Percentiles rank a stretch among this genome's conserved stretches.
phyloP scores from a whole-genome alignment of 2,888 invertebrate genomes.

The Neria commutata region DNA sequence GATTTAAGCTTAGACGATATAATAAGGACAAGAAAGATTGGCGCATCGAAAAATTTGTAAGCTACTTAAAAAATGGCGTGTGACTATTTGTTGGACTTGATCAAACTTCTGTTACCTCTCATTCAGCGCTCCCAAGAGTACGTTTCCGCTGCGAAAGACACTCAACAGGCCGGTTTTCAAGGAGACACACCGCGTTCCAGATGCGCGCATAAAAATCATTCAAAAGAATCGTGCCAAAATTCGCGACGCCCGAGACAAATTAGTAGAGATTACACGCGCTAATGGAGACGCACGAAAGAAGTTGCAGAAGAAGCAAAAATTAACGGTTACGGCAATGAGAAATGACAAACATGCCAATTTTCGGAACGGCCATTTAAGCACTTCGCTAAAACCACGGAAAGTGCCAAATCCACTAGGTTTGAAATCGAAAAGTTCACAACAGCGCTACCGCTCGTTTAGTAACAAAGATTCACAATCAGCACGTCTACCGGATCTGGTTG shows the following conservation, averaged over 20 bases:
- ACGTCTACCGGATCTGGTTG: constrained; percentile 36
- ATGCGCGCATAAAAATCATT: constrained; percentile 80
- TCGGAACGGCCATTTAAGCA: constrained; percentile 31
- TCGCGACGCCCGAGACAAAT: constrained; percentile 79
- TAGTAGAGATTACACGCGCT: constrained; percentile 76
- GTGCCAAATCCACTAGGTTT: too few relatives aligned
- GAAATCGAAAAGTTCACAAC: constrained; percentile 20
- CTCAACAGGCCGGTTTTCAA: constrained; percentile 36
- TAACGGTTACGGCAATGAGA: constrained; percentile 27
- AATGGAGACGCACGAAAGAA: constrained; percentile 76
- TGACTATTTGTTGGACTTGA: not conserved
- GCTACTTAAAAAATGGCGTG: constrained; percentile 9
- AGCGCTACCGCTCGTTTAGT: not conserved
- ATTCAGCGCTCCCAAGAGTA: not conserved
- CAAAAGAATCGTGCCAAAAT: constrained; percentile 78
- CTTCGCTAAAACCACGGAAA: not conserved
- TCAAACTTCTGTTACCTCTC: not conserved
- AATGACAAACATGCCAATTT: constrained; percentile 29
- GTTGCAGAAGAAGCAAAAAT: constrained; percentile 67
- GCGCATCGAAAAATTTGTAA: constrained; percentile 34
- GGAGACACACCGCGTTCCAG: constrained; percentile 51
- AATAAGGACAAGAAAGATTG: too few relatives aligned
- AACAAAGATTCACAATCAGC: too few relatives aligned
- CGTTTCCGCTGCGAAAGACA: constrained; percentile 27
- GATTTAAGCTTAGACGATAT: constrained; percentile 54